Evolutionary conservation across 2,888 invertebrate genomes (phyloP).

Genomic region (Acanthococcus lagerstroemiae): DNA sequence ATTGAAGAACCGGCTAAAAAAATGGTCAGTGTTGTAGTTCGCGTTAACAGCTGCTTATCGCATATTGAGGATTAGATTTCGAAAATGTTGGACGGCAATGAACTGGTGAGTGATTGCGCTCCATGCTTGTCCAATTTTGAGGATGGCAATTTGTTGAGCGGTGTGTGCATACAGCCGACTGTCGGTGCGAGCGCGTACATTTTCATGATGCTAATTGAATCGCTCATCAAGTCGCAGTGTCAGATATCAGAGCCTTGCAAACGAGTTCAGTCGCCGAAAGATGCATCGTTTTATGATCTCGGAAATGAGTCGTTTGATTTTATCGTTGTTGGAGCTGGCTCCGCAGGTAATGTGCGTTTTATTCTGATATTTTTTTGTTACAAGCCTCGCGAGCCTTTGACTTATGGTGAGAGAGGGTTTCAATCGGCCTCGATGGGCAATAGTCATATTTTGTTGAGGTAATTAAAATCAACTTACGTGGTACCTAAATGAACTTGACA

Average conservation of each 20-base stretch:
- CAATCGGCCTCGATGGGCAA: no score
- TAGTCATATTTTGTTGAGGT: no score
- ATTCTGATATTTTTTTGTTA: no score
- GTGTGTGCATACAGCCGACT: conserved; percentile 34
- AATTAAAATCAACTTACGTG: no score
- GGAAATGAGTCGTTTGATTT: conserved; percentile 59
- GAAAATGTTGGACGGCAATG: no score
- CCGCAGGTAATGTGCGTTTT: conserved; percentile 60
- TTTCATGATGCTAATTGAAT: conserved; percentile 39
- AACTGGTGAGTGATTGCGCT: not conserved
- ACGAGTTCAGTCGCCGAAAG: conserved; percentile 32
- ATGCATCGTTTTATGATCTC: conserved; percentile 16
- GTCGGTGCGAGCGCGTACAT: not conserved
- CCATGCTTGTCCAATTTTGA: conserved; percentile 37
- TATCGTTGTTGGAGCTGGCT: conserved; percentile 75
- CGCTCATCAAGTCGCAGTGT: conserved; percentile 37
- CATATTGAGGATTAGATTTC: no score
- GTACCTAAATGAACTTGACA: no score
- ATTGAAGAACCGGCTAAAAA: no score
- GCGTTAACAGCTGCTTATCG: no score
- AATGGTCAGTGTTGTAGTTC: no score
- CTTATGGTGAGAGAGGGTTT: no score
- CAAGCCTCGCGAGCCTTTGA: no score
- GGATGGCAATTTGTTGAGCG: conserved; percentile 37
- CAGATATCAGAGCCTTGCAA: conserved; percentile 38